Evolutionary conservation across 2,113 vertebrate genomes (phyloP).

Genomic region (Trogon melanurus): DNA sequence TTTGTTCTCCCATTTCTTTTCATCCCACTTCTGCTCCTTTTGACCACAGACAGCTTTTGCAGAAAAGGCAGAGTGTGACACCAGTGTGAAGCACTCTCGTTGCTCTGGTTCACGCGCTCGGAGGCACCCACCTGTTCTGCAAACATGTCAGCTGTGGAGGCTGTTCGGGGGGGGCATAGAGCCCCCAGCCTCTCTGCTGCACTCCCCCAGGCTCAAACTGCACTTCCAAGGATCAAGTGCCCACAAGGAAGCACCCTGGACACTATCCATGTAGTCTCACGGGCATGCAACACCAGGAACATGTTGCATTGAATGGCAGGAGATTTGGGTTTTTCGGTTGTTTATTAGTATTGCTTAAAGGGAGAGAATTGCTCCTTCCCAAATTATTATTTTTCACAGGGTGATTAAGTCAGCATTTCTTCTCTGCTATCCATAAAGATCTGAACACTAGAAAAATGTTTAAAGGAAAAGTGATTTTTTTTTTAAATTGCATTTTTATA

Average conservation of each 20-base stretch:
- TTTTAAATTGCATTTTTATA: neutral
- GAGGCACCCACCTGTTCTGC: neutral
- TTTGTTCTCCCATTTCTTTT: neutral
- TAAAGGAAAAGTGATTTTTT: rapidly evolving
- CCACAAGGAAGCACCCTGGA: neutral
- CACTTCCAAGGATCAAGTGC: neutral
- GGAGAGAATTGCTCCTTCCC: rapidly evolving
- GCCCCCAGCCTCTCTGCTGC: neutral
- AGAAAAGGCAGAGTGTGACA: neutral
- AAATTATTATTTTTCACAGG: neutral
- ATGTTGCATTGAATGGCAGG: neutral
- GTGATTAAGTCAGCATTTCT: neutral
- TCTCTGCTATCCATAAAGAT: neutral
- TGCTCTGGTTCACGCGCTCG: rapidly evolving
- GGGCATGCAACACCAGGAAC: neutral
- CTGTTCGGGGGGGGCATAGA: too few species aligned
- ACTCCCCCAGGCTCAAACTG: neutral
- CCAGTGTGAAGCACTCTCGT: neutral
- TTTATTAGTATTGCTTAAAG: neutral
- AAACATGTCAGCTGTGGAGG: neutral
- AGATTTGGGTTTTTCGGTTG: neutral
- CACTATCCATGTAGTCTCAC: rapidly evolving
- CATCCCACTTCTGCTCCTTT: neutral
- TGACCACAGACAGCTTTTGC: neutral
- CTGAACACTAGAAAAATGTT: neutral